These are phyloP conservation scores for Matsumyia berberina DNA, from an alignment of 2,888 invertebrate species.

Conservation along the genomic window DNA sequence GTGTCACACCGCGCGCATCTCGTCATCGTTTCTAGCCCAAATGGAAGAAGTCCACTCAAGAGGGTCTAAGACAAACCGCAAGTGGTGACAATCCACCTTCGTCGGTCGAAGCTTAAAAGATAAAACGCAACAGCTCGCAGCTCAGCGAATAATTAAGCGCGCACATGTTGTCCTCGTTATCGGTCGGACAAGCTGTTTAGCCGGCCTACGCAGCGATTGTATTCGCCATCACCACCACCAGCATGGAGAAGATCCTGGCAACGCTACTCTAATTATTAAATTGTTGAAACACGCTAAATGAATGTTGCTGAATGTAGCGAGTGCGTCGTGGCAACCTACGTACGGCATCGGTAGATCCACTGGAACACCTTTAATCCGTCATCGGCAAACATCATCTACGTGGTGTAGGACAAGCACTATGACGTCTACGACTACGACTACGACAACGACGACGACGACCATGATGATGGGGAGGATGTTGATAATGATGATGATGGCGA, in stretches of 20 bases:
- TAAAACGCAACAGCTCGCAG: slow-evolving; percentile 28
- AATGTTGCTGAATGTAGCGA: slow-evolving; percentile 34
- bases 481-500: slow-evolving; percentile 43
- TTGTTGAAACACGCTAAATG: slow-evolving; percentile 73
- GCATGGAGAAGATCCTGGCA: slow-evolving; percentile 25
- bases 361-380: slow-evolving; percentile 71
- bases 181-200: slow-evolving; percentile 71
- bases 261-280: slow-evolving; percentile 72
- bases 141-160: slow-evolving; percentile 71
- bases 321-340: slow-evolving; percentile 21
- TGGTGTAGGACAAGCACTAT: slow-evolving; percentile 61
- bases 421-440: slow-evolving; percentile 27
- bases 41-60: slow-evolving; percentile 61
- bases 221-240: slow-evolving; percentile 8
- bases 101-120: slow-evolving; percentile 24
- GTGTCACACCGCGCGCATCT: slow-evolving; percentile 41
- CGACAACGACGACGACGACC: slow-evolving; percentile 1
- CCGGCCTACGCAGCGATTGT: slow-evolving; percentile 57
- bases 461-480: slow-evolving; percentile 38
- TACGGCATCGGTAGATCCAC: slow-evolving; percentile 18
- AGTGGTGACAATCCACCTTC: slow-evolving; percentile 56
- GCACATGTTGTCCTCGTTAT: slow-evolving; percentile 68
- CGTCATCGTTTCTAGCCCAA: slow-evolving; percentile 19
- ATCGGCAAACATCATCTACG: slow-evolving; percentile 67
- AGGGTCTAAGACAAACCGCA: slow-evolving; percentile 47